Base-by-base conservation (phyloP, 2,113 vertebrate species). In the Chionomys nivalis region DNA sequence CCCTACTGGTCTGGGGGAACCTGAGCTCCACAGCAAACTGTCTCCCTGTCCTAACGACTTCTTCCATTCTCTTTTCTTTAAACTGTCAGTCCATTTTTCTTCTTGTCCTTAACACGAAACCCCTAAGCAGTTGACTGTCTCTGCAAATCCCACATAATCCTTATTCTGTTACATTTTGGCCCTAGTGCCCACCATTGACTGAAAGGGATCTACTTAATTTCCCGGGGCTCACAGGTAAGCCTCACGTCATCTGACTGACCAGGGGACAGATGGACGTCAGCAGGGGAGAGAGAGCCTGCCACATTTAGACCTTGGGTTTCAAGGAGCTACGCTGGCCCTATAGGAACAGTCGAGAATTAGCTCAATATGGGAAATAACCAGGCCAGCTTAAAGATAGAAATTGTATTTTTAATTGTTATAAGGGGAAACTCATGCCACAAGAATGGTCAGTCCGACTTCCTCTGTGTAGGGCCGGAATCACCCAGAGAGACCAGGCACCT, bases 71-170 rank as follows among this genome's bases (percentile, higher is more conserved):
- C 55, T 94, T 91, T 26, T 61, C 44, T 65, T 73, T 42, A 88
- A 68, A 58, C n/a, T 70, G 44, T 21, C 70, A 91, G 49, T 49
- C 76, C 47, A 17, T 85, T 91, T 95, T 81, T 55, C 87, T 93
- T 90, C 70, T 88, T 89, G 87, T 73, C 47, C 58, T 82, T 78
- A 23, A 82, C 44, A 85, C 3, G 36, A 88, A 93, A n/a, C 21
- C 78, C 28, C 39, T 47, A 70, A 47, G 70, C 42, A 81, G 42
- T 42, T 66, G 81, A 90, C 36, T 72, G 55, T 47, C 28, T 88
- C 94, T 77, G 70, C 21, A 92, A 81, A 96, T 89, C 87, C 92
- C 70, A 82, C 63, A 70, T 5, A 81, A 55, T 83, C 76, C 1
- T 0, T 36, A 83, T 65, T n/a, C 68, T n/a, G 70, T 89, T 83